Evolutionary conservation across 2,888 invertebrate species (phyloP).

Genomic region (Drosophila peninsularis): DNA sequence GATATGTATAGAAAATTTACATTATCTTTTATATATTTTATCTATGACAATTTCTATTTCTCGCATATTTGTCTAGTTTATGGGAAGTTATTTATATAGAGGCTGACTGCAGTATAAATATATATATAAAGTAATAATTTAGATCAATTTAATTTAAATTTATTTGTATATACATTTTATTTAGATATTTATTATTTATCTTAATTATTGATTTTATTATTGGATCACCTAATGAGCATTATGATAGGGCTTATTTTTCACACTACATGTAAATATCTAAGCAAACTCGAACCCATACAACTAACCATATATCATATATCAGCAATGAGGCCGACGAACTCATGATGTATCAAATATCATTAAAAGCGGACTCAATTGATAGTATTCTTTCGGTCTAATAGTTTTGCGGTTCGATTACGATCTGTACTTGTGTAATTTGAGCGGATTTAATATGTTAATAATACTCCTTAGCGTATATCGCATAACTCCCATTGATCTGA

Average conservation of each 20-base stretch:
- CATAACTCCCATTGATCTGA: too few species aligned
- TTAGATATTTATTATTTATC: not conserved
- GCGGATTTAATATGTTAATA: not conserved
- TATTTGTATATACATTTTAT: too few species aligned
- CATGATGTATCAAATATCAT: not conserved
- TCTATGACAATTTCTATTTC: not conserved
- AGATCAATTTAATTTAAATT: too few species aligned
- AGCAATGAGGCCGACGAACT: constrained; percentile 1
- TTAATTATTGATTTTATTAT: not conserved
- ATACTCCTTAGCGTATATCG: too few species aligned
- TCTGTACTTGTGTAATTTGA: too few species aligned
- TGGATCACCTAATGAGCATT: not conserved
- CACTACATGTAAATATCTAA: not conserved
- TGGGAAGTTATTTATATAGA: not conserved
- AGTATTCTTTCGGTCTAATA: too few species aligned
- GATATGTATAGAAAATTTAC: not conserved
- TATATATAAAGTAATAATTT: too few species aligned
- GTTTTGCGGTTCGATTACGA: too few species aligned
- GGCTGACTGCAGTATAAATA: not conserved
- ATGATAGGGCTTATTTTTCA: not conserved
- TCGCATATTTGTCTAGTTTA: not conserved
- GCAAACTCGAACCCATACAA: not conserved
- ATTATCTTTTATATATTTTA: not conserved
- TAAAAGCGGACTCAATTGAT: not conserved
- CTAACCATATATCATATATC: not conserved